These are phyloP conservation scores for Archaeoteleia sp. DNA, from an alignment of 2,888 invertebrate genomes.

Conservation along the genomic window DNA sequence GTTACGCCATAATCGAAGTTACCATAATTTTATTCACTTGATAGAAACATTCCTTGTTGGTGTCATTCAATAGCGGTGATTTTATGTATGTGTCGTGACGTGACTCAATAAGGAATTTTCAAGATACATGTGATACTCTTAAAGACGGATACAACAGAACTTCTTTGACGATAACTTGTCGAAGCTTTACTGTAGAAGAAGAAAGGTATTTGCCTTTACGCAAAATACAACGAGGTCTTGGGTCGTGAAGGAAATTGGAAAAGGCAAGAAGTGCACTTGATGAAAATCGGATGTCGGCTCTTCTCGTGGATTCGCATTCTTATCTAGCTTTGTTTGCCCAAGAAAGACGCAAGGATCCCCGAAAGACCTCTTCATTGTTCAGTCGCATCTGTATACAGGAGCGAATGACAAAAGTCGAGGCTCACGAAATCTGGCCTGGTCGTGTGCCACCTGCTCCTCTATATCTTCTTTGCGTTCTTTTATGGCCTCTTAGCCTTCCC, in stretches of 20 bases:
- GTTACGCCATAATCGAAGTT: too few species aligned
- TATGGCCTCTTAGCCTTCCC: conserved; percentile 43
- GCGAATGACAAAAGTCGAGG: conserved; percentile 48
- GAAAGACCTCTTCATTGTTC: conserved; percentile 46
- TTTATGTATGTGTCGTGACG: too few species aligned
- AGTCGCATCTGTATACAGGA: conserved; percentile 26
- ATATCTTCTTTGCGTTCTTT: conserved; percentile 57
- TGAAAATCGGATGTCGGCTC: conserved; percentile 49
- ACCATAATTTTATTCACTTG: too few species aligned
- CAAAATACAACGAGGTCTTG: conserved; percentile 22
- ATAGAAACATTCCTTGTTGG: too few species aligned
- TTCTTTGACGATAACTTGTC: too few species aligned
- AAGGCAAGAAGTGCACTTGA: conserved; percentile 37
- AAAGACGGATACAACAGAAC: too few species aligned
- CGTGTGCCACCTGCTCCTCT: conserved; percentile 61
- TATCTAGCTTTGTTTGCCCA: conserved; percentile 21
- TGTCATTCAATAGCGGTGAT: too few species aligned
- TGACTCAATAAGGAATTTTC: too few species aligned
- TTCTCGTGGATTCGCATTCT: conserved; percentile 27
- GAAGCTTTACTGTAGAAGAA: too few species aligned
- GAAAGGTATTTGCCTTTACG: conserved; percentile 37
- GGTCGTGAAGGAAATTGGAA: conserved; percentile 31
- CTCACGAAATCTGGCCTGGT: conserved; percentile 42
- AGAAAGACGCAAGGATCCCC: conserved; percentile 28
- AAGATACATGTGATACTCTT: too few species aligned